Evolutionary conservation across 2,797 vertebrate species (phyloP), one percentile per base, ranked within the genome.

Genomic region (Fratercula arctica): DNA sequence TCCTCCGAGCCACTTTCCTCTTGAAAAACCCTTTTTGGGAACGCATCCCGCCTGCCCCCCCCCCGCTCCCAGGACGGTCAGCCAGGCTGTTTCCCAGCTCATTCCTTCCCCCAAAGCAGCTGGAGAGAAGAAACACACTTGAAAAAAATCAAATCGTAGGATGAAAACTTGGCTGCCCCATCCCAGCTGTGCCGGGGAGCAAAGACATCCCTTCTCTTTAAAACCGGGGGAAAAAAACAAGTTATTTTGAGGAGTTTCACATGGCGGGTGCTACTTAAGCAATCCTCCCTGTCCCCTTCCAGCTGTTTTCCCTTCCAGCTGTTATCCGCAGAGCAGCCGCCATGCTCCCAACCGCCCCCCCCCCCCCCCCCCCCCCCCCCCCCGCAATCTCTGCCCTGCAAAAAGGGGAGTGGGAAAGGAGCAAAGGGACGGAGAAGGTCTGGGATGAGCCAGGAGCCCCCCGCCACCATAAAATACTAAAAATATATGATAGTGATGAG

Each of bases 301-400:
- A 95, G 87, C 54, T 89, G 78, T 64, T 78, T 53, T 78, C 29
- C 29, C 41, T 60, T 76, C 91, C 91, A 93, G 87, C 79, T 90
- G 89, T 77, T 85, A 18, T 1, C 41, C 3, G 3, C 37, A 59
- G 59, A 76, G 84, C 48, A 20, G 23, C 48, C 11, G 64, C 6
- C 15, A 54, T 26, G 83, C 43, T 90, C 54, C 63, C 86, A 85
- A 76, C 79, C 16, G 20, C 3, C 18, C 20, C 21, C 41, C 20
- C 21, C 18, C 16, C 48, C 10, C 14, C 41, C 13, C 43, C 43
- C 43, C 16, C 7, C 45, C 10, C 20, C 45, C 19, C 20, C n/a
- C n/a, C n/a, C n/a, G n/a, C 17, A 18, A 5, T 10, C 18, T 45
- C 45, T 45, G 13, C 67, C 64, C n/a, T 7, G 15, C 25, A 23